Evolutionary conservation across 2,113 vertebrate genomes (phyloP).

Genomic region (Cricetomys ansorgei): DNA sequence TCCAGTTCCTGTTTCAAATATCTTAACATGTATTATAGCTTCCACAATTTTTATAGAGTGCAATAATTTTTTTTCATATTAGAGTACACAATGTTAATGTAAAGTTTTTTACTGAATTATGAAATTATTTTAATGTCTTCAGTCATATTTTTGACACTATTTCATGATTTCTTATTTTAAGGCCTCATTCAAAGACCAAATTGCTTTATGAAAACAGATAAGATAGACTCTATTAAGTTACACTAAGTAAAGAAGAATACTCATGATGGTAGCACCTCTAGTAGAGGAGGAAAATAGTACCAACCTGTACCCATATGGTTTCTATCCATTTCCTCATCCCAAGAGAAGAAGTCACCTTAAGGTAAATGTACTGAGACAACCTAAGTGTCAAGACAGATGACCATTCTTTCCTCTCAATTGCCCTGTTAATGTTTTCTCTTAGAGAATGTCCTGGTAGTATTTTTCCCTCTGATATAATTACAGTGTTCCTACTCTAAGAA

Average conservation of each 20-base stretch:
- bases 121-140: neutral
- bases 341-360: neutral
- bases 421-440: neutral
- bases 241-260: neutral
- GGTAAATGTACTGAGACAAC: neutral
- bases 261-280: neutral
- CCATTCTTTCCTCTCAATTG: neutral
- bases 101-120: neutral
- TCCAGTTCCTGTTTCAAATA: neutral
- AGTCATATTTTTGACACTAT: neutral
- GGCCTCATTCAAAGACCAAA: neutral
- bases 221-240: neutral
- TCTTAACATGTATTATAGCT: neutral
- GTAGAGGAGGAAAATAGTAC: neutral
- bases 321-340: neutral
- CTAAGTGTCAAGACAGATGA: neutral
- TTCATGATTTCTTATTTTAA: neutral
- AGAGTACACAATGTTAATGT: neutral
- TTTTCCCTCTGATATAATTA: neutral
- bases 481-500: neutral
- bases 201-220: neutral
- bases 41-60: neutral
- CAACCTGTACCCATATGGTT: neutral
- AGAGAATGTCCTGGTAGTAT: neutral
- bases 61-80: neutral